Evolutionary conservation across 2,888 invertebrate genomes (phyloP), one percentile per base, ranked within the genome.

Genomic region (Amaurobius ferox): DNA sequence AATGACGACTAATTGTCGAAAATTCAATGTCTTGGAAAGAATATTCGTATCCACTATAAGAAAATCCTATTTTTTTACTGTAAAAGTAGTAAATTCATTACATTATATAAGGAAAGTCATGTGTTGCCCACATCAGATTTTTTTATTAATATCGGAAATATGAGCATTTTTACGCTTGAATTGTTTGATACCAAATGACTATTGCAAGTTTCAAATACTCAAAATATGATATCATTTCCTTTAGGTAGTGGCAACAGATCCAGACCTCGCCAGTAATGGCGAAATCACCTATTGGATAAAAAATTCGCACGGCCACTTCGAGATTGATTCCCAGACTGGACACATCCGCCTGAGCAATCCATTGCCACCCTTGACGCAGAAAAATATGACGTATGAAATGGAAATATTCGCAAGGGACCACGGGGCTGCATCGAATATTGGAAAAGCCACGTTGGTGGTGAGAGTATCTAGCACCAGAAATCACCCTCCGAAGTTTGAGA

Each of bases 221-320:
- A 35, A 35, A 35, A 5, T 35, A 35, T 35, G 55, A 16, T 16
- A 7, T 16, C 1, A 29, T 32, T 0, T 6, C 0, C 28, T 11
- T 5, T 32, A 83, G 83, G 88, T 90, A 5, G 83, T 89, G 28
- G 90, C 90, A 0, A 86, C 87, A 5, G 90, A 90, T 80, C 89
- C 89, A 0, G 89, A 89, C 67, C 61, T 81, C 6, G 89, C 81
- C 9, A 89, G 88, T 72, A 89, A 89, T 68, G 90, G 90, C 0
- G 89, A 90, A 78, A 88, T 90, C 1, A 90, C 90, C 6, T 90
- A 90, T 78, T 90, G 90, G 90, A 89, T 90, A 26, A 90, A 90
- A 35, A 90, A 90, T 77, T 89, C 89, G 0, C 90, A 90, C 77
- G 90, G 90, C 26, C 88, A 89, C 39, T 90, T 90, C 81, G 90